Evolutionary conservation across 1,140 invertebrate species (phyloP), one percentile per base, ranked within the genome.

Genomic region (Ericerus pela): DNA sequence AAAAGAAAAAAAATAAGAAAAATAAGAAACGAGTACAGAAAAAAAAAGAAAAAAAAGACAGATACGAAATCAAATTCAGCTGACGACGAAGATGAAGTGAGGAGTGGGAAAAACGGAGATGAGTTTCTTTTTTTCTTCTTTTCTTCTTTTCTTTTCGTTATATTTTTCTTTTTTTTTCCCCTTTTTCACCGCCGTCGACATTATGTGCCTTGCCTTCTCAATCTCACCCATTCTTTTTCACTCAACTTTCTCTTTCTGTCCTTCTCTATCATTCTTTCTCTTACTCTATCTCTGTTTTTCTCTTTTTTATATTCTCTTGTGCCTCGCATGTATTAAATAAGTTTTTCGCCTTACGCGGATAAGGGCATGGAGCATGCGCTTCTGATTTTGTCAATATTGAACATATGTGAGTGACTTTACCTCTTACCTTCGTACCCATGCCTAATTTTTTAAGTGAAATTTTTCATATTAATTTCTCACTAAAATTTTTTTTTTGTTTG

Each of bases 311-410:
- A 47, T 47, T 18, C 26, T 47, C 41, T 47, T 22, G 41, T 22
- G 41, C 41, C n/a, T 47, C 10, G 41, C 41, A 47, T 47, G 41
- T 47, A 47, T 47, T 47, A 47, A 47, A 47, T 47, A 47, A 47
- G 41, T 47, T 47, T 47, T 47, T 47, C 41, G 41, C 41, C 20
- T 47, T n/a, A n/a, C n/a, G n/a, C n/a, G 41, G 41, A 24, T 47
- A 47, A 47, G 41, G 41, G 41, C 41, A 47, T 24, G 41, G 26
- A 47, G 41, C 41, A 47, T 47, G 41, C 41, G 41, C 41, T 47
- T 47, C 26, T 10, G 20, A 24, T 47, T 22, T 47, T 47, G 41
- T 47, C 41, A 47, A 47, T 47, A 47, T 47, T 47, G 41, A 47
- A 47, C 41, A 47, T 24, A 47, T 47, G 41, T 47, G 41, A 47